Evolutionary conservation across 2,888 invertebrate species (phyloP), one percentile per base, ranked within the genome.

Genomic region (Phaonia tiefii): DNA sequence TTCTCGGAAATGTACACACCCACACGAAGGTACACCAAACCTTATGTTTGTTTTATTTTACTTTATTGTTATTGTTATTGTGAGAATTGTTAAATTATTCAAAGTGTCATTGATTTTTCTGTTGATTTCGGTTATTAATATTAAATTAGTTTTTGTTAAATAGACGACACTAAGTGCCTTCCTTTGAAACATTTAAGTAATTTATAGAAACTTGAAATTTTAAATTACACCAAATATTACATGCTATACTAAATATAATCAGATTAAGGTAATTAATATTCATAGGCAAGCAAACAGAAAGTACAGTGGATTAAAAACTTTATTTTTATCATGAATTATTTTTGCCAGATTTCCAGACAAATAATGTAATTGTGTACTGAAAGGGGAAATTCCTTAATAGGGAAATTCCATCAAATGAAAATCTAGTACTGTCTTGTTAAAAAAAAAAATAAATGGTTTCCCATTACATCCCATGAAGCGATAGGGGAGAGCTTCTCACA

Each of bases 11-110:
- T n/a, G n/a, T n/a, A n/a, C n/a, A n/a, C n/a, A n/a, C n/a, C n/a
- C 46, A 65, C 26, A 46, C 11, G 46, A 10, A 54, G 26, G 39
- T 25, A 70, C 25, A 58, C 2, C 11, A 3, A 71, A 44, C 3
- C 31, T 31, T 31, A 3, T 31, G 31, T 31, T 31, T 31, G 46
- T 7, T 7, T 31, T 22, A 51, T n/a, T n/a, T n/a, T n/a, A n/a
- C n/a, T n/a, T n/a, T n/a, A 5, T 31, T 58, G 31, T 2, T 42
- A 25, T 69, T 31, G 54, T 22, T n/a, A 37, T 56, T 56, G 37
- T 44, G 51, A 65, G 8, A 76, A 54, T 44, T 69, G 31, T 75
- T 65, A n/a, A 13, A 75, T 44, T 71, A 71, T 66, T 71, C 46
- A 46, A 76, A 66, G 65, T 58, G 39, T 17, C 8, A 39, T 58